Conservation (phyloP, 1,140 invertebrate species). For the Drosophila kohkoa region DNA sequence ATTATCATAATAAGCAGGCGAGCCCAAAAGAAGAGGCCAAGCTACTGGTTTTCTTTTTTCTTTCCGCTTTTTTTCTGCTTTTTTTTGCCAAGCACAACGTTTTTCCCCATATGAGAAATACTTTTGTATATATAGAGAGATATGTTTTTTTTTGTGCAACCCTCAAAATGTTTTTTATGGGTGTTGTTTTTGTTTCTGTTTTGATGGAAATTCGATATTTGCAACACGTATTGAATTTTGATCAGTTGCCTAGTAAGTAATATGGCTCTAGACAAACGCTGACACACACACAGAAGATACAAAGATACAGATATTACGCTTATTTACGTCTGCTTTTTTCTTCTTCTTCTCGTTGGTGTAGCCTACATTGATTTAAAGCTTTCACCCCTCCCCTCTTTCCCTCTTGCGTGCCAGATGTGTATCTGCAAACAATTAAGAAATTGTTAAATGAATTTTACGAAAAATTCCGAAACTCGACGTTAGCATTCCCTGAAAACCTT, state of each 20-base stretch:
- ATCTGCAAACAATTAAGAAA: constrained; percentile 83
- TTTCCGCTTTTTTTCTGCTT: too few relatives aligned
- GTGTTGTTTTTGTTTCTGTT: constrained; percentile 58
- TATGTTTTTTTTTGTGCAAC: constrained; percentile 49
- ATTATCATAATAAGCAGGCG: constrained; percentile 78
- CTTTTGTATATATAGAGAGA: constrained; percentile 13
- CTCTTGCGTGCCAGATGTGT: constrained; percentile 57
- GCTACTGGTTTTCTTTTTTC: constrained; percentile 18
- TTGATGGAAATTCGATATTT: constrained; percentile 83
- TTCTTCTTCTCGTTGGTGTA: constrained; percentile 14
- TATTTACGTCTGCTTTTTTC: constrained; percentile 9
- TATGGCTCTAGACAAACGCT: constrained; percentile 53
- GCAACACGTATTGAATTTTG: constrained; percentile 82
- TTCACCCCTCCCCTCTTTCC: constrained; percentile 9
- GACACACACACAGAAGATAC: constrained; percentile 10
- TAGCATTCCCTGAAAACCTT: constrained; percentile 25
- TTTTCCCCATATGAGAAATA: constrained; percentile 37
- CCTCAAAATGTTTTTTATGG: constrained; percentile 76
- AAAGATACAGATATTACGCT: constrained; percentile 29
- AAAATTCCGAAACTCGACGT: constrained; percentile 53
- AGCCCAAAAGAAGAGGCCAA: constrained; percentile 46
- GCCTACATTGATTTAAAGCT: constrained; percentile 68
- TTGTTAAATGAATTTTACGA: constrained; percentile 80
- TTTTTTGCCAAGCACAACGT: constrained; percentile 7
- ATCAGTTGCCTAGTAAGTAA: constrained; percentile 71